Conservation (phyloP, 2,888 invertebrate species). For the Conistra vaccinii region DNA sequence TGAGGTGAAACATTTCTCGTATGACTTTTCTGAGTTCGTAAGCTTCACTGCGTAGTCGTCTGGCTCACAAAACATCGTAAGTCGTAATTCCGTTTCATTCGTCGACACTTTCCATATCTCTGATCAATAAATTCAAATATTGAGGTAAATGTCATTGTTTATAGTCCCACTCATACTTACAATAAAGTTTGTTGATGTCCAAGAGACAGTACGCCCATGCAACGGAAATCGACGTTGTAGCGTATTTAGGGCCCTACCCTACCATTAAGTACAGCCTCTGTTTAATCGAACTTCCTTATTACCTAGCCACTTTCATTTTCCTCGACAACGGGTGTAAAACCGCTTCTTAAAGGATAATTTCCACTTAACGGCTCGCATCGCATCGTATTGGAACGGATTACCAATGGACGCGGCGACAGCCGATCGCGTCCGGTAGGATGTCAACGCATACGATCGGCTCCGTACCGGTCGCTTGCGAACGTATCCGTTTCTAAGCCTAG, state of each 20-base stretch:
- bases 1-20: constrained; percentile 1
- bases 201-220: constrained; percentile 58
- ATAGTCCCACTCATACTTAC: constrained; percentile 54
- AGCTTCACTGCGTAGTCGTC: neutral
- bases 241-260: constrained; percentile 71
- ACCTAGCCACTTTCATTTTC: constrained; percentile 77
- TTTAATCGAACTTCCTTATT: constrained; percentile 79
- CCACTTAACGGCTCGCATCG: too few species aligned
- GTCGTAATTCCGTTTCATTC: constrained; percentile 39
- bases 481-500: too few species aligned
- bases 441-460: too few species aligned
- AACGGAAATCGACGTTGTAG: constrained; percentile 55
- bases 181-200: constrained; percentile 55
- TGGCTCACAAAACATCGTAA: constrained; percentile 8
- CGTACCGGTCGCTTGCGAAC: too few species aligned
- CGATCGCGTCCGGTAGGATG: too few species aligned
- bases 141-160: constrained; percentile 56
- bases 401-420: too few species aligned
- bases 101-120: constrained; percentile 35
- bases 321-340: constrained; percentile 66
- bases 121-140: constrained; percentile 61
- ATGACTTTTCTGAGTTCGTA: neutral
- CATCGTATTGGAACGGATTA: too few species aligned
- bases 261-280: constrained; percentile 72
- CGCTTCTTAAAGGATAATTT: too few species aligned